Evolutionary conservation across 1,140 invertebrate genomes (phyloP).

Genomic region (Cyphomyrmex costatus): DNA sequence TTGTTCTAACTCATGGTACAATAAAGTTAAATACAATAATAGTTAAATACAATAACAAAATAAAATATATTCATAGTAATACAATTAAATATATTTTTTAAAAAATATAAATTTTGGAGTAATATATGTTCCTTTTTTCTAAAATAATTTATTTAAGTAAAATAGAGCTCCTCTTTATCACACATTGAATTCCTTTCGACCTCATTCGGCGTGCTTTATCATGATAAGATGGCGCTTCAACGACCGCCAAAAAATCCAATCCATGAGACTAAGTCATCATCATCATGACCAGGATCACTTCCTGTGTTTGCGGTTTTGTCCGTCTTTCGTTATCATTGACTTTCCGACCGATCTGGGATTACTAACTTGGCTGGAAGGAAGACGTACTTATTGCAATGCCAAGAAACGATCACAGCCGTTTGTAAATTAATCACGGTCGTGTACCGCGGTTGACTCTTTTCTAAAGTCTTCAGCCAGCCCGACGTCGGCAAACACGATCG

Average conservation of each 20-base stretch:
- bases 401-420: conserved; percentile 43
- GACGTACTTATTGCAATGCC: conserved; percentile 46
- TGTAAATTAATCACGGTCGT: conserved; percentile 58
- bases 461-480: conserved; percentile 32
- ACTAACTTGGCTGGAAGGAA: conserved; percentile 40
- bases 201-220: conserved; percentile 2
- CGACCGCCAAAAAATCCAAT: background rate
- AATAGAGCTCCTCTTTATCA: background rate
- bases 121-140: background rate
- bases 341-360: conserved; percentile 18
- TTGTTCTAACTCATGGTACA: background rate
- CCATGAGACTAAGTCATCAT: conserved; percentile 10
- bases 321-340: conserved; percentile 37
- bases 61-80: background rate
- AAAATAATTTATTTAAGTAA: background rate
- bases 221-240: conserved; percentile 40
- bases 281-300: conserved; percentile 22
- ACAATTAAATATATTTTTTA: background rate
- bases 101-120: conserved; percentile 10
- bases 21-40: background rate
- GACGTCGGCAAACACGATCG: conserved; percentile 34
- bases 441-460: conserved; percentile 43
- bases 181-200: background rate
- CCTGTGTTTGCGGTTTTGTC: conserved; percentile 20
- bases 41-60: background rate